Percentiles rank a stretch among this genome's conserved stretches.
Evolutionary conservation across 2,113 vertebrate species (phyloP).

Genomic region (Oxyura jamaicensis): DNA sequence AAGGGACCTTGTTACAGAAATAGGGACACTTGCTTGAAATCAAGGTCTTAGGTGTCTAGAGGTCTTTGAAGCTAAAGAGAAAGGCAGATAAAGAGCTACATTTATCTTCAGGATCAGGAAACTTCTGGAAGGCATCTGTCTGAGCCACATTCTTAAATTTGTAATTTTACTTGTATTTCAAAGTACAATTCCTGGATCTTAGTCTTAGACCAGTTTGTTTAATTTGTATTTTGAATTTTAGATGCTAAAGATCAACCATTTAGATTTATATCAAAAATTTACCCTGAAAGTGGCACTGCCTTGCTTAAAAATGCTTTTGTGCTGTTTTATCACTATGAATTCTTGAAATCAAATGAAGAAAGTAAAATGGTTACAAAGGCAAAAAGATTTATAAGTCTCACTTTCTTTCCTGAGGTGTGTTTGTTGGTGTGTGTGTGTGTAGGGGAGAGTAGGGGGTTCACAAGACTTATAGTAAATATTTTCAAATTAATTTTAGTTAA

Average conservation of each 20-base stretch:
- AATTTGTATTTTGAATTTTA: neutral
- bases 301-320: neutral
- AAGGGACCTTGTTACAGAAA: neutral
- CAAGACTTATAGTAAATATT: neutral
- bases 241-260: neutral
- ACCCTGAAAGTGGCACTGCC: neutral
- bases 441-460: neutral
- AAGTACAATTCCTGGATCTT: neutral
- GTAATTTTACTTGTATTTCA: neutral
- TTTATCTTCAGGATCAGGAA: neutral
- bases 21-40: neutral
- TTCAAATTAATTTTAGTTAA: constrained; percentile 28
- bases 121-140: neutral
- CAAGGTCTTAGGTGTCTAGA: neutral
- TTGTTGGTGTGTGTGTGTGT: neutral
- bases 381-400: neutral
- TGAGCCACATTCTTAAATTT: neutral
- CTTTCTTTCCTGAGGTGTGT: neutral
- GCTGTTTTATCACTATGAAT: neutral
- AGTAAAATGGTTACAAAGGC: neutral
- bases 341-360: neutral
- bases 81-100: neutral
- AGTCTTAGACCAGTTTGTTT: neutral
- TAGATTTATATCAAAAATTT: neutral
- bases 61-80: neutral